phyloP scores from a whole-genome alignment of 2,888 invertebrate species.

The Cantharis nigra region DNA sequence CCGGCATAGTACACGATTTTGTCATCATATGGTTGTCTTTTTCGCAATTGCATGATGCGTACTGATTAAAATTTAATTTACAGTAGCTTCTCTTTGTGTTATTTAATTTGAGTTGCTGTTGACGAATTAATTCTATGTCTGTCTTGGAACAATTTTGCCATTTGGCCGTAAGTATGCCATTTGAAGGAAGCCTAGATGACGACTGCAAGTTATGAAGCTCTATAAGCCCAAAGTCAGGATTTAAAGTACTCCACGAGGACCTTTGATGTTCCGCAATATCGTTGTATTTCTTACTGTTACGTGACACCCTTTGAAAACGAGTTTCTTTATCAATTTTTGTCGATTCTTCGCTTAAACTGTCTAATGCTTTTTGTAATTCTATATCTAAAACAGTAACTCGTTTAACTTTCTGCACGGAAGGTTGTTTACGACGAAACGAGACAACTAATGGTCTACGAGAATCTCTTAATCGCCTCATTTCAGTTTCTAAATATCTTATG shows the following conservation, averaged over 20 bases:
- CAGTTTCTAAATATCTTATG: slow-evolving; percentile 52
- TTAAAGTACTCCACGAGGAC: slow-evolving; percentile 7
- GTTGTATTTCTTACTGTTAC: slow-evolving; percentile 9
- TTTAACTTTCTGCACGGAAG: slow-evolving; percentile 28
- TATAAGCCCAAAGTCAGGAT: slow-evolving; percentile 17
- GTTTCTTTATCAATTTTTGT: slow-evolving; percentile 11
- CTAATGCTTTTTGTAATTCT: slow-evolving; percentile 42
- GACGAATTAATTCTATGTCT: slow-evolving; percentile 26
- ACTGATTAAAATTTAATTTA: slow-evolving; percentile 6
- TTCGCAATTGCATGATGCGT: not conserved
- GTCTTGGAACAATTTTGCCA: slow-evolving; percentile 10
- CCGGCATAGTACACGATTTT: slow-evolving; percentile 32
- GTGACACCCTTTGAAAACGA: slow-evolving; percentile 9
- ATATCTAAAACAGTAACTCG: slow-evolving; percentile 37
- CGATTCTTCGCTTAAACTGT: slow-evolving; percentile 35
- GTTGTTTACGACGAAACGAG: slow-evolving; percentile 48
- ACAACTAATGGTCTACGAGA: slow-evolving; percentile 53
- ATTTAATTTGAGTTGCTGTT: slow-evolving; percentile 17
- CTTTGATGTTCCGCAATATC: not conserved
- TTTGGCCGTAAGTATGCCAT: slow-evolving; percentile 10
- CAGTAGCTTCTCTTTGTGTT: slow-evolving; percentile 18
- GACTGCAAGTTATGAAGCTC: slow-evolving; percentile 23
- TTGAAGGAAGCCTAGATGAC: slow-evolving; percentile 3
- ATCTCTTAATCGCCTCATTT: slow-evolving; percentile 50
- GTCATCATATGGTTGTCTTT: slow-evolving; percentile 4